Base-by-base conservation (phyloP, 2,113 vertebrate genomes). In the Formicarius rufipectus region DNA sequence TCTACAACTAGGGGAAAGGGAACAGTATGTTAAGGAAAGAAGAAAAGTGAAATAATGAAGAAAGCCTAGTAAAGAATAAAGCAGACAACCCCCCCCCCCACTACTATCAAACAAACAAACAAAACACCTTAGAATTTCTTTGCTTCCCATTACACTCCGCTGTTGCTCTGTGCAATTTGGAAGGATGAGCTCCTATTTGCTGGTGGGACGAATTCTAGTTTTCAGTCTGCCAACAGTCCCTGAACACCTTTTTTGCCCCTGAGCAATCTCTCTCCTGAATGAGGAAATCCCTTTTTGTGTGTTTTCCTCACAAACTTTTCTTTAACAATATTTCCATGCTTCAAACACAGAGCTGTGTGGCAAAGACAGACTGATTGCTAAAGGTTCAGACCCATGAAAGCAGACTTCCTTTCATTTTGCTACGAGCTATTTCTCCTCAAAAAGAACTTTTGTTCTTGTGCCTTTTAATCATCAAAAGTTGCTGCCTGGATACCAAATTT, bases 1-100 rank as follows among this genome's bases (percentile, higher is more conserved):
- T 99, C 99, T 95, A 99, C 99, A 98, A 99, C 99, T 99, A 96
- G 76, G 91, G 97, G 74, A 97, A 95, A 87, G 23, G 96, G 89
- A 97, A 92, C 22, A 93, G 80, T 22, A 25, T 47, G 59, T 98
- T 95, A 98, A 0, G 6, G 44, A 78, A 93, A 84, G 53, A 64
- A 87, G 58, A 87, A 58, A 55, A 96, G 78, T 52, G 81, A 96
- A 93, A 84, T 77, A 6, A 71, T 60, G 15, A 30, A 52, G 87
- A 87, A 17, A 91, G 10, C 16, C 50, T 63, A 74, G 20, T 37
- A 71, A 71, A 59, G 35, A 87, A 6, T 39, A 44, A 89, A 90
- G 35, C 39, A 87, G 90, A 72, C 55, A 5, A 6, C 7, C 2
- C 19, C 8, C 7, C 2, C 19, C 8, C 55, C 40, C 49, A 80